These are phyloP conservation scores for Drosophila recens DNA, from an alignment of 2,888 invertebrate species.

Conservation along the genomic window DNA sequence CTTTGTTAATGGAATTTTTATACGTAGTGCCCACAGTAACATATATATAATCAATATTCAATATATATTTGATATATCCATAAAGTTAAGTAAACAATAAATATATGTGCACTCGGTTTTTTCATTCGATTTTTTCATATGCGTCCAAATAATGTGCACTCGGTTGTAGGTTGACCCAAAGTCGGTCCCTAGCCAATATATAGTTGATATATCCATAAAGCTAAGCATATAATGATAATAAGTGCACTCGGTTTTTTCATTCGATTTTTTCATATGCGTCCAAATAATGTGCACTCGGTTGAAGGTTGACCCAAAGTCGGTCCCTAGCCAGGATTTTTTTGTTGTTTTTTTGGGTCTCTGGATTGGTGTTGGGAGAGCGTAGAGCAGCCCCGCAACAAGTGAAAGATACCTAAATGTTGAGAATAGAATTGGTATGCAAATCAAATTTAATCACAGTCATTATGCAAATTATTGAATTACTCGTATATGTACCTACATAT, in stretches of 20 bases:
- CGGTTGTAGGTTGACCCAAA: slow-evolving; percentile 18
- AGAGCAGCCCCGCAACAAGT: slow-evolving; percentile 6
- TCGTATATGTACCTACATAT: slow-evolving; percentile 48
- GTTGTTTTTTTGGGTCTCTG: slow-evolving; percentile 14
- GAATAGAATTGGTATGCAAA: slow-evolving; percentile 5
- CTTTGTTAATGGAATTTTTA: slow-evolving; percentile 1
- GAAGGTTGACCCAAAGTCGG: slow-evolving; percentile 20
- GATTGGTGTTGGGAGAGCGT: slow-evolving; percentile 3
- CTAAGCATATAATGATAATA: not conserved
- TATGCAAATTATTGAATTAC: slow-evolving; percentile 20
- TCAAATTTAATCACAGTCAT: slow-evolving; percentile 24
- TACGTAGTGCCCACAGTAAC: not conserved
- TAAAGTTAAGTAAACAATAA: not conserved
- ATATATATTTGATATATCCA: slow-evolving; percentile 1
- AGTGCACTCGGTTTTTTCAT: slow-evolving; percentile 35
- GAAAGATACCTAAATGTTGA: not conserved
- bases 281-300: slow-evolving; percentile 26
- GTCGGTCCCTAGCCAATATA: slow-evolving; percentile 22
- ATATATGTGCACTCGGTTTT: slow-evolving; percentile 31
- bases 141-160: slow-evolving; percentile 29
- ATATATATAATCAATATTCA: slow-evolving; percentile 7
- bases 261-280: slow-evolving; percentile 34
- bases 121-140: slow-evolving; percentile 30
- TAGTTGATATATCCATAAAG: not conserved
- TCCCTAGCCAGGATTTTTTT: slow-evolving; percentile 15